phyloP scores from a whole-genome alignment of 2,888 invertebrate genomes.

The Smittia aterrima region DNA sequence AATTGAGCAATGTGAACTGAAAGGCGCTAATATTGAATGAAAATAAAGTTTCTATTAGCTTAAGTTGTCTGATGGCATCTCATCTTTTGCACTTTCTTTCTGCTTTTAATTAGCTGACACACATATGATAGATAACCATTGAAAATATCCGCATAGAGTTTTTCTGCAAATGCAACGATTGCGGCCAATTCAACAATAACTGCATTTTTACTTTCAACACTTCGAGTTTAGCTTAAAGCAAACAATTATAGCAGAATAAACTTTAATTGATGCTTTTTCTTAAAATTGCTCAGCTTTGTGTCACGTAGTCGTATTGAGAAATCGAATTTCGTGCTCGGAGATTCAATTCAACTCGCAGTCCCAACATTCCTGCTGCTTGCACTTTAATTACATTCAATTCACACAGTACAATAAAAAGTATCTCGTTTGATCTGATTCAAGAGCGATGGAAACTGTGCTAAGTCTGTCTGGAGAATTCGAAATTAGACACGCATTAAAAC shows the following conservation, averaged over 20 bases:
- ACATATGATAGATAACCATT: neutral
- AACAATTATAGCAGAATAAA: too few species aligned
- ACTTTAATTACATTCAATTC: conserved; percentile 19
- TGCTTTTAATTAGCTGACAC: conserved; percentile 37
- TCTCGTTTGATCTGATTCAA: neutral
- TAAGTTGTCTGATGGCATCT: neutral
- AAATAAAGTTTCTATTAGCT: neutral
- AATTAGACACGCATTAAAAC: neutral
- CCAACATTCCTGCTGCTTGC: neutral
- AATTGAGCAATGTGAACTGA: too few species aligned
- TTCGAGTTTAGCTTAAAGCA: too few species aligned
- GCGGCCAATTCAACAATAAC: neutral
- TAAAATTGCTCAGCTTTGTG: too few species aligned
- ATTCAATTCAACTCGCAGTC: neutral
- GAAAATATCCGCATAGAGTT: neutral
- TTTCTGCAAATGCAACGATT: neutral
- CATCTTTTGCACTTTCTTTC: conserved; percentile 34
- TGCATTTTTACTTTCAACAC: neutral
- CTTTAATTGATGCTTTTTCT: too few species aligned
- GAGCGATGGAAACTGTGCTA: neutral
- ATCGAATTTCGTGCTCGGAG: neutral
- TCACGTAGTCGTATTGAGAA: neutral
- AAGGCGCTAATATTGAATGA: neutral
- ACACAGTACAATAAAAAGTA: neutral
- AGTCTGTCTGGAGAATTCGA: neutral